Conservation (phyloP, 2,888 invertebrate species). For the Nipponacmea schrenckii region DNA sequence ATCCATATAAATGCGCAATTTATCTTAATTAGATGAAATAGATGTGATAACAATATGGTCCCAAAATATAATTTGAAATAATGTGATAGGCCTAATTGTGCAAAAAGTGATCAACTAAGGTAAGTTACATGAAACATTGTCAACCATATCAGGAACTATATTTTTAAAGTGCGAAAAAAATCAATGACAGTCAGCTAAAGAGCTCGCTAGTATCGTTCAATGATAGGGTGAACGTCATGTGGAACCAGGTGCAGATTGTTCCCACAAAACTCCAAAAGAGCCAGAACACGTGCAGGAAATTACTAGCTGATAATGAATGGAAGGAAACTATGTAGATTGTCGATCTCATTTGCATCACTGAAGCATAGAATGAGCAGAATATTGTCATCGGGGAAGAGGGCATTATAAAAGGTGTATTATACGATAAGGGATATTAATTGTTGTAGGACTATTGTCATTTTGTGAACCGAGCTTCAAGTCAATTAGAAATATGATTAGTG, state of each 20-base stretch:
- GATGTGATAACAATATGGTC: no score
- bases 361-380: neutral
- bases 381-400: neutral
- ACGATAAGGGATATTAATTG: neutral
- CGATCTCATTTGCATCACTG: conserved; percentile 8
- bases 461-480: neutral
- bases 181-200: no score
- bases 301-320: neutral
- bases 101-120: no score
- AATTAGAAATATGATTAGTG: neutral
- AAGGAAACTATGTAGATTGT: neutral
- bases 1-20: no score
- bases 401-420: conserved; percentile 1
- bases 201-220: no score
- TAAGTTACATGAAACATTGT: no score
- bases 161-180: no score
- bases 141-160: no score
- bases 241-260: neutral
- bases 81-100: no score
- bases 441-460: neutral
- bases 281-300: conserved; percentile 2
- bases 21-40: no score
- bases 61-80: no score
- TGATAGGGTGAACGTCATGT: no score
- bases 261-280: neutral